Evolutionary conservation across 2,113 vertebrate genomes (phyloP).

Genomic region (Clarias gariepinus): DNA sequence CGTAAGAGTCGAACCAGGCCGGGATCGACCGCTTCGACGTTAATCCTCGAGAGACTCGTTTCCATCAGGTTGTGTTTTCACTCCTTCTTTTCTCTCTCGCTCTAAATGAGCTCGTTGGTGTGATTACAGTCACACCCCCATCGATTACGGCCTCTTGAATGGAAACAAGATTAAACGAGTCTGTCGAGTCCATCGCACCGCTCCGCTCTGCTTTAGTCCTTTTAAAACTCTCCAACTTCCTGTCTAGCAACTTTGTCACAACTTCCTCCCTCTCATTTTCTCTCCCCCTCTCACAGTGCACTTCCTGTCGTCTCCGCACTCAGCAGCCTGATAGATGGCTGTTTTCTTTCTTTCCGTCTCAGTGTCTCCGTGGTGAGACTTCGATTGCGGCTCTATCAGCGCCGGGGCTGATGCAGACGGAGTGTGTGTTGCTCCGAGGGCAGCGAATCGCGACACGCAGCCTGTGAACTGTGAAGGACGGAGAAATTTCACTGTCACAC

Average conservation of each 20-base stretch:
- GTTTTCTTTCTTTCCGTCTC: conserved; percentile 37
- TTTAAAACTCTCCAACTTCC: conserved; percentile 2
- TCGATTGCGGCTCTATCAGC: conserved; percentile 45
- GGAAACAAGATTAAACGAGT: conserved; percentile 43
- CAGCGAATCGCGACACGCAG: conserved; percentile 46
- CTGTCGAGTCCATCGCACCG: background rate
- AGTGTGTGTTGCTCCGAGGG: conserved; percentile 41
- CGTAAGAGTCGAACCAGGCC: background rate
- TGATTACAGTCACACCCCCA: conserved; percentile 39
- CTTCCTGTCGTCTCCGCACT: conserved; percentile 14
- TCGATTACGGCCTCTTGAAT: conserved; percentile 53
- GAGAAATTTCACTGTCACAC: conserved; percentile 65
- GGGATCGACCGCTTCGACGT: background rate
- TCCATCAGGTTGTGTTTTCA: background rate
- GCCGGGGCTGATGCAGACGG: conserved; percentile 32
- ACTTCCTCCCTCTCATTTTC: background rate
- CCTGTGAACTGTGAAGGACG: conserved; percentile 67
- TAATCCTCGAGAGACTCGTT: background rate
- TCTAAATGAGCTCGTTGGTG: background rate
- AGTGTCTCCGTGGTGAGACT: conserved; percentile 37
- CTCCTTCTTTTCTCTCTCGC: background rate
- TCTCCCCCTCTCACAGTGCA: background rate
- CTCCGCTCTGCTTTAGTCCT: background rate
- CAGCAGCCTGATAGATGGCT: conserved; percentile 37
- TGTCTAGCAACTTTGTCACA: background rate